Percentiles rank a stretch among this genome's conserved stretches.
Evolutionary conservation across 2,113 vertebrate genomes (phyloP).

Genomic region (Nesogale talazaci): DNA sequence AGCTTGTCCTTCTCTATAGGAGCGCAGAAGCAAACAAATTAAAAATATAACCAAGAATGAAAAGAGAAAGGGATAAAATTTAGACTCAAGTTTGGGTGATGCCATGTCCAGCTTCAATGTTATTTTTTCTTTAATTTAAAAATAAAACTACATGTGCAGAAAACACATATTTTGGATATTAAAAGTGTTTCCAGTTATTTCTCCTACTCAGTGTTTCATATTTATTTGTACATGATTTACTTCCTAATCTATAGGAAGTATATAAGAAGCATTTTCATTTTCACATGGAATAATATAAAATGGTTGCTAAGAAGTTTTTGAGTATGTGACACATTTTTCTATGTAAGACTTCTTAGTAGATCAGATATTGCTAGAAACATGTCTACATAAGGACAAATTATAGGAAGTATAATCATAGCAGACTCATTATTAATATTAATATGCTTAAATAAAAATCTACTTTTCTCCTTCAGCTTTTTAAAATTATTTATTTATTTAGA

Average conservation of each 20-base stretch:
- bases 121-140: constrained; percentile 30
- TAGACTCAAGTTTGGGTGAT: not conserved
- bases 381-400: not conserved
- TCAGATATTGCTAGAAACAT: not conserved
- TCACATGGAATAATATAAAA: not conserved
- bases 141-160: constrained; percentile 42
- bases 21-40: not conserved
- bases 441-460: not conserved
- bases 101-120: not conserved
- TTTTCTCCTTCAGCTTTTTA: not conserved
- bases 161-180: not conserved
- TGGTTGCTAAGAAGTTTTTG: constrained; percentile 27
- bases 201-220: constrained; percentile 5
- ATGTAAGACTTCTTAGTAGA: not conserved
- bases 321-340: constrained; percentile 4
- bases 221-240: not conserved
- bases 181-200: not conserved
- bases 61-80: constrained; percentile 9
- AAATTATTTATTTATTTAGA: too few species aligned
- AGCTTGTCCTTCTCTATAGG: not conserved
- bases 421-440: constrained; percentile 44
- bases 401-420: not conserved
- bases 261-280: constrained; percentile 57
- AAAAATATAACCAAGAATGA: constrained; percentile 1
- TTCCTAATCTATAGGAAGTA: not conserved